Evolutionary conservation across 2,113 vertebrate genomes (phyloP).

Genomic region (Carlito syrichta): DNA sequence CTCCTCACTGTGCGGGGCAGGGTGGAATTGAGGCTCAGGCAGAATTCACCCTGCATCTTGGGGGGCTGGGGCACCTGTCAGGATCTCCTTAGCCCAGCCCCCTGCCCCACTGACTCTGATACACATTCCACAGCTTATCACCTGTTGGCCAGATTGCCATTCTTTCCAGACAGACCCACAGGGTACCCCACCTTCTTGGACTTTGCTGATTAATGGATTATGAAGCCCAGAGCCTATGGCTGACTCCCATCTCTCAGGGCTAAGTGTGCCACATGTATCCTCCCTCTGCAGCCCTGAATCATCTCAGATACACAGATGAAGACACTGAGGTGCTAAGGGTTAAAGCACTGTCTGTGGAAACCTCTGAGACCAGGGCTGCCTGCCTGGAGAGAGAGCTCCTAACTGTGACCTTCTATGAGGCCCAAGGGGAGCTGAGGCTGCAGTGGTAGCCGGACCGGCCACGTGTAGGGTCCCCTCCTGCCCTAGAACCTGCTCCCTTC

Average conservation of each 20-base stretch:
- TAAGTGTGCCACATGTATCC: too few species aligned
- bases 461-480: neutral
- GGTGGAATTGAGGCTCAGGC: neutral
- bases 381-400: neutral
- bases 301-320: accelerated
- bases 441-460: neutral
- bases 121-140: constrained; percentile 52
- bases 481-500: neutral
- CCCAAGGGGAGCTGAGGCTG: neutral
- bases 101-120: neutral
- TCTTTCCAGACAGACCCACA: neutral
- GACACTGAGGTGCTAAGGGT: neutral
- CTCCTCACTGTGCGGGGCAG: neutral
- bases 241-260: neutral
- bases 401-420: neutral
- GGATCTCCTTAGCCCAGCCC: neutral
- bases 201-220: constrained; percentile 43
- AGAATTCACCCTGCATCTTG: neutral
- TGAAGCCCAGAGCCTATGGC: neutral
- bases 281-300: neutral
- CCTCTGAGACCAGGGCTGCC: neutral
- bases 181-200: neutral
- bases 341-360: neutral
- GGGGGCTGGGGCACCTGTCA: neutral
- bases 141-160: constrained; percentile 15